Evolutionary conservation across 1,140 invertebrate genomes (phyloP), one percentile per base, ranked within the genome.

Genomic region (Belonocnema kinseyi): DNA sequence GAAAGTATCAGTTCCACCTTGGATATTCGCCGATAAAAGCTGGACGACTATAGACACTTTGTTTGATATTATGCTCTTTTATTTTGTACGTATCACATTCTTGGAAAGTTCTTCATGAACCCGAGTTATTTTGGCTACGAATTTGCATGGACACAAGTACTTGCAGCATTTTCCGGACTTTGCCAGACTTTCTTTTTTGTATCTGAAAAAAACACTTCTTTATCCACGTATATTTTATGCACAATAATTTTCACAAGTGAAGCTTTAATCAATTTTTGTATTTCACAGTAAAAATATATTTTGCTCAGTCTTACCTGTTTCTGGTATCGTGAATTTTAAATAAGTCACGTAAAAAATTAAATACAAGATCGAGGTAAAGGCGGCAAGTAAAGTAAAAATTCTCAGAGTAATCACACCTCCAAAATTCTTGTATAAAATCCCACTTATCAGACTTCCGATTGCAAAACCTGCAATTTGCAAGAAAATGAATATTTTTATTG

Each of bases 391-490:
- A 53, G 92, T 90, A 82, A 93, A 94, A 79, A 93, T 91, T 77
- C 90, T 90, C 50, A 94, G 91, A 1, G 94, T 92, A 8, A 79
- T 79, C 40, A 87, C 88, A 8, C 94, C 94, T 8, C 93, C 94
- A 50, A 93, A 81, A 74, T 90, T 87, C 77, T 93, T 92, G 72
- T 94, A 94, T 54, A 94, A 85, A 40, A 93, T 80, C 53, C 94
- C 94, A 21, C 94, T 93, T 4, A 94, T 82, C 3, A 95, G 80
- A 77, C 93, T 94, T 6, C 94, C 94, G 51, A 95, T 85, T 3
- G 94, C 92, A 83, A 93, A 95, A 52, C 93, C 93, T 94, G 46
- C 13, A 75, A 78, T 72, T 19, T 19, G 50, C 8, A 72, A 52
- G 3, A 72, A 52, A 46, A 12, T 51, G 26, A 50, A 71, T 56